phyloP scores from a whole-genome alignment of 92 coral and sea anemone species.

The Epizoanthus stellaris region DNA sequence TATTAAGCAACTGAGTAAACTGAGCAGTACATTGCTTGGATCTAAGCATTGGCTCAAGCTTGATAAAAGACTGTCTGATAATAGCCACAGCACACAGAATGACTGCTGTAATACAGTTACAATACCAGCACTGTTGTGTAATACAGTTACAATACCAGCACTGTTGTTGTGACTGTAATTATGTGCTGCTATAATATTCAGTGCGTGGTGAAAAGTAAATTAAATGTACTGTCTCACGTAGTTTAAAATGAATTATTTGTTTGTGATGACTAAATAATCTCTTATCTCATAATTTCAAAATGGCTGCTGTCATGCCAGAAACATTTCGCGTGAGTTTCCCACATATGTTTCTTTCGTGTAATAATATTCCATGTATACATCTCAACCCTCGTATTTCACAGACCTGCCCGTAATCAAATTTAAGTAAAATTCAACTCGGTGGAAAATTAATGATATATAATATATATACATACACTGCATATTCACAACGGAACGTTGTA shows the following conservation, averaged over 20 bases:
- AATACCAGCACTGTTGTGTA: slow-evolving; percentile 25
- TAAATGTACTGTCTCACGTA: neutral
- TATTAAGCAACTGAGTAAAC: neutral
- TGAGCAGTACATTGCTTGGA: neutral
- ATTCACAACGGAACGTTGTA: neutral
- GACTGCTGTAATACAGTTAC: slow-evolving; percentile 18
- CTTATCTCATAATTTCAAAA: slow-evolving; percentile 3
- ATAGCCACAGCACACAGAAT: slow-evolving; percentile 26
- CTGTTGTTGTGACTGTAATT: slow-evolving; percentile 34
- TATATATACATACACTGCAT: neutral
- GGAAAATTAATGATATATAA: neutral
- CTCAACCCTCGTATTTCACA: neutral
- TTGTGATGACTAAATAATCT: neutral
- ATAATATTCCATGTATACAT: slow-evolving; percentile 11
- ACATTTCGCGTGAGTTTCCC: slow-evolving; percentile 35
- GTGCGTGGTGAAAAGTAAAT: neutral
- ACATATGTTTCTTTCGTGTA: neutral
- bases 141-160: slow-evolving; percentile 20
- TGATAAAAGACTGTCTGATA: slow-evolving; percentile 4
- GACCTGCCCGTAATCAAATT: too few species aligned
- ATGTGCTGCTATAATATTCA: neutral
- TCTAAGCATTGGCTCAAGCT: neutral
- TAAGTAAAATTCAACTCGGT: neutral
- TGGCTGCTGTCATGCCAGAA: neutral
- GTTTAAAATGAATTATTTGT: neutral